These are phyloP conservation scores for Nezara viridula DNA, from an alignment of 2,888 invertebrate species.

Conservation along the genomic window DNA sequence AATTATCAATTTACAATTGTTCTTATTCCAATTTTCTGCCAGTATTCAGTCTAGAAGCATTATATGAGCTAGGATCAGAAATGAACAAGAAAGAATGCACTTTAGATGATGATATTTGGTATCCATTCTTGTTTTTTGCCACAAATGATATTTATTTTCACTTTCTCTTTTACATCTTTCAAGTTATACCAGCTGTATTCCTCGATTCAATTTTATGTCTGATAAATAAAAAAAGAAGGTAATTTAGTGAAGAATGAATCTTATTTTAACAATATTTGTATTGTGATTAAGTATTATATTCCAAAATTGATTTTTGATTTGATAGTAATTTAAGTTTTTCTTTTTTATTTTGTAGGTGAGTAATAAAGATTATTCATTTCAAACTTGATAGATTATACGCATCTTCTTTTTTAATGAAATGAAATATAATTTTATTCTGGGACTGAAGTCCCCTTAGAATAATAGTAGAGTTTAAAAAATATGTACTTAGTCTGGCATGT, in stretches of 20 bases:
- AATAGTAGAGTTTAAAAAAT: too few species aligned
- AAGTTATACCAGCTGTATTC: conserved; percentile 60
- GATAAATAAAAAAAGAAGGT: conserved; percentile 59
- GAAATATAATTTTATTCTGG: too few species aligned
- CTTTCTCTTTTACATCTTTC: conserved; percentile 59
- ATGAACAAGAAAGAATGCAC: conserved; percentile 42
- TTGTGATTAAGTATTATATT: too few species aligned
- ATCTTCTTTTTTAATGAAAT: too few species aligned
- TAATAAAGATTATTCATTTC: too few species aligned
- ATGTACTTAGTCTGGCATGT: too few species aligned
- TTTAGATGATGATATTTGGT: conserved; percentile 62
- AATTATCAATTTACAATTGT: conserved; percentile 56
- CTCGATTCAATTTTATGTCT: conserved; percentile 59
- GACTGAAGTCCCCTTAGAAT: too few species aligned
- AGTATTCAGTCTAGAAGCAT: conserved; percentile 44
- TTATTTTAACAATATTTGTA: background rate
- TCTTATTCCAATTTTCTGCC: conserved; percentile 40
- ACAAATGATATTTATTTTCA: conserved; percentile 58
- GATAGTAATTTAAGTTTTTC: background rate
- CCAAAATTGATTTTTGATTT: too few species aligned
- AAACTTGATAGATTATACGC: too few species aligned
- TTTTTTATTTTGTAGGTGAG: background rate
- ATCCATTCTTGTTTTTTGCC: conserved; percentile 59
- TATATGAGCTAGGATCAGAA: conserved; percentile 49
- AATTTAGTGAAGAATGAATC: conserved; percentile 16